These are phyloP conservation scores for Phocides pigmalion DNA, from an alignment of 1,140 invertebrate genomes.

Conservation along the genomic window DNA sequence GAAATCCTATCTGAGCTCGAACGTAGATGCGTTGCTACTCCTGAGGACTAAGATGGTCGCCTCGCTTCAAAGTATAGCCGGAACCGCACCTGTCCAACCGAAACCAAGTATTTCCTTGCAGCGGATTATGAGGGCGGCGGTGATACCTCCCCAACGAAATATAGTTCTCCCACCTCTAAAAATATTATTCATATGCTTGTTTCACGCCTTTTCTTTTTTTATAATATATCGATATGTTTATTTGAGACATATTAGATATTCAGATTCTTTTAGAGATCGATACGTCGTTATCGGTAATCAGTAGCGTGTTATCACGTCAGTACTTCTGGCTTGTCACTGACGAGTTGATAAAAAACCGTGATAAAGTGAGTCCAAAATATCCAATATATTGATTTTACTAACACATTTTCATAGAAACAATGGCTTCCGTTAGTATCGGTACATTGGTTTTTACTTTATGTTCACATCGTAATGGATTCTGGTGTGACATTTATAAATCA, in stretches of 20 bases:
- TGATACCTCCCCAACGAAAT: too few relatives aligned
- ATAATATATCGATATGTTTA: too few relatives aligned
- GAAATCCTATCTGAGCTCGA: too few relatives aligned
- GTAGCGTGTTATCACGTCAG: slow-evolving; percentile 65
- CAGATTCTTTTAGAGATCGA: slow-evolving; percentile 28
- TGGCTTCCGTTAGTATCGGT: not conserved
- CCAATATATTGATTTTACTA: slow-evolving; percentile 74
- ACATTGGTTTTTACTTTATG: not conserved
- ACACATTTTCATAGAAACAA: slow-evolving; percentile 21
- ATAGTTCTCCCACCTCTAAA: too few relatives aligned
- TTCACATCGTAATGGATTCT: slow-evolving; percentile 8
- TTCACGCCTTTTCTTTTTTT: too few relatives aligned
- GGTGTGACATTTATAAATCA: slow-evolving; percentile 16
- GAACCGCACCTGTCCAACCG: too few relatives aligned
- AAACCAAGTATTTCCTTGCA: too few relatives aligned
- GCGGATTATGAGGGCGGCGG: too few relatives aligned
- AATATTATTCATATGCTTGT: too few relatives aligned
- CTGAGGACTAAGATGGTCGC: too few relatives aligned
- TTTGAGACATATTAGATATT: not conserved
- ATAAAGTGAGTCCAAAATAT: slow-evolving; percentile 70
- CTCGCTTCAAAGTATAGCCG: too few relatives aligned
- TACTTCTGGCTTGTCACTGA: slow-evolving; percentile 57
- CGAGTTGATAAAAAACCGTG: slow-evolving; percentile 67
- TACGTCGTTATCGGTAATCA: slow-evolving; percentile 62
- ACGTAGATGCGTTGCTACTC: too few relatives aligned